These are phyloP conservation scores for Bombycilla garrulus DNA, from an alignment of 2,113 vertebrate species.

Conservation along the genomic window DNA sequence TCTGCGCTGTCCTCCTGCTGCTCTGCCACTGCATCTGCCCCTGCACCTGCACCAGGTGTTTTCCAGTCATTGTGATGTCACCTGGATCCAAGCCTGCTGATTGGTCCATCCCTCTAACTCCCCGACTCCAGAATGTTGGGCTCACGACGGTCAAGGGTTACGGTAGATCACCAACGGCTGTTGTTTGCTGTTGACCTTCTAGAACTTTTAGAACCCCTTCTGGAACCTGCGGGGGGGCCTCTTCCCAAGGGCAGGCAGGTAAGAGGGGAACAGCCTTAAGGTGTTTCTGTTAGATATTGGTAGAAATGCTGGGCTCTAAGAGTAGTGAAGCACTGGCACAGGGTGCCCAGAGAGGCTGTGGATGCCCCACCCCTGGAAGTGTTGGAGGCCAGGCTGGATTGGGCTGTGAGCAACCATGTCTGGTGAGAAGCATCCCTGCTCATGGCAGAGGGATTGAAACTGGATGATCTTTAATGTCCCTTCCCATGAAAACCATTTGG, in stretches of 20 bases:
- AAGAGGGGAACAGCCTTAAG: not conserved
- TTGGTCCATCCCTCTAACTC: not conserved
- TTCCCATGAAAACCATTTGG: not conserved
- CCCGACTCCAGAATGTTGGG: not conserved
- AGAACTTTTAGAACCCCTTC: not conserved
- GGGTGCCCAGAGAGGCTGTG: not conserved
- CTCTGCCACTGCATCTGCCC: not conserved
- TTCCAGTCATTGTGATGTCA: not conserved
- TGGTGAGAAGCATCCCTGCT: not conserved
- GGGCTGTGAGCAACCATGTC: too few species aligned
- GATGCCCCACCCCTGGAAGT: not conserved
- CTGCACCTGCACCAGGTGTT: not conserved
- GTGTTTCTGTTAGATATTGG: not conserved
- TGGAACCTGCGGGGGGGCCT: not conserved
- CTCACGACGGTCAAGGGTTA: not conserved
- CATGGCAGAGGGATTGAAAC: not conserved
- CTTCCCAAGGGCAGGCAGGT: not conserved
- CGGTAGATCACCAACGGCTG: rapidly evolving
- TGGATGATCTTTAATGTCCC: not conserved
- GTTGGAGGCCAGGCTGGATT: not conserved
- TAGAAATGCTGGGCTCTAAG: not conserved
- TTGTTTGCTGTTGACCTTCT: not conserved
- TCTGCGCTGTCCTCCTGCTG: not conserved
- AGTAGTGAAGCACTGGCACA: not conserved
- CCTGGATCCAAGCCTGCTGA: not conserved